These are phyloP conservation scores for Tachina fera DNA, from an alignment of 2,888 invertebrate genomes.

Conservation along the genomic window DNA sequence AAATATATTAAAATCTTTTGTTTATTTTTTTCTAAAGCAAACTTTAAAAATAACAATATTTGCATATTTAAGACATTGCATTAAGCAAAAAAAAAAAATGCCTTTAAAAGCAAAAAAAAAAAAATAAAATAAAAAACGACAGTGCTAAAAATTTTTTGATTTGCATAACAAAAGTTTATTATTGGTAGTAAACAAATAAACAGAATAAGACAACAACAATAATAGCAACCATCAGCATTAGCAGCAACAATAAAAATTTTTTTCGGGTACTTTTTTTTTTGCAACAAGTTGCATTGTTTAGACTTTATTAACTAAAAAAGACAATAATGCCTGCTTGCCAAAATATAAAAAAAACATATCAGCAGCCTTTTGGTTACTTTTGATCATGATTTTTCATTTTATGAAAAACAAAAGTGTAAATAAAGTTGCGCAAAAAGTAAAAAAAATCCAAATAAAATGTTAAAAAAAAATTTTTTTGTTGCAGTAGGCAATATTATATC, in stretches of 20 bases:
- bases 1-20: constrained; percentile 46
- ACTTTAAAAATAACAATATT: constrained; percentile 69
- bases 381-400: constrained; percentile 63
- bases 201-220: constrained; percentile 32
- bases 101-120: neutral
- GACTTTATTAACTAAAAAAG: constrained; percentile 70
- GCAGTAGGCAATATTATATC: constrained; percentile 64
- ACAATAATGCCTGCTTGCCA: constrained; percentile 56
- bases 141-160: constrained; percentile 70
- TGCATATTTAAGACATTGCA: constrained; percentile 63
- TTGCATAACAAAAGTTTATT: constrained; percentile 71
- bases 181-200: constrained; percentile 61
- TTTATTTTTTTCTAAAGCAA: constrained; percentile 26
- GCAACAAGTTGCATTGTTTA: constrained; percentile 68
- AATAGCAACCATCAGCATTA: constrained; percentile 27
- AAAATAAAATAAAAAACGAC: constrained; percentile 52
- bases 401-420: constrained; percentile 73
- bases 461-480: constrained; percentile 38
- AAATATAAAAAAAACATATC: constrained; percentile 45
- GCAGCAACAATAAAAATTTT: constrained; percentile 13
- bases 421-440: constrained; percentile 72
- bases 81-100: neutral
- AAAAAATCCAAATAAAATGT: neutral
- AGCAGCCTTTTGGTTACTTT: constrained; percentile 42
- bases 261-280: constrained; percentile 2